Conservation (phyloP, 2,113 vertebrate genomes). For the Miniopterus natalensis region DNA sequence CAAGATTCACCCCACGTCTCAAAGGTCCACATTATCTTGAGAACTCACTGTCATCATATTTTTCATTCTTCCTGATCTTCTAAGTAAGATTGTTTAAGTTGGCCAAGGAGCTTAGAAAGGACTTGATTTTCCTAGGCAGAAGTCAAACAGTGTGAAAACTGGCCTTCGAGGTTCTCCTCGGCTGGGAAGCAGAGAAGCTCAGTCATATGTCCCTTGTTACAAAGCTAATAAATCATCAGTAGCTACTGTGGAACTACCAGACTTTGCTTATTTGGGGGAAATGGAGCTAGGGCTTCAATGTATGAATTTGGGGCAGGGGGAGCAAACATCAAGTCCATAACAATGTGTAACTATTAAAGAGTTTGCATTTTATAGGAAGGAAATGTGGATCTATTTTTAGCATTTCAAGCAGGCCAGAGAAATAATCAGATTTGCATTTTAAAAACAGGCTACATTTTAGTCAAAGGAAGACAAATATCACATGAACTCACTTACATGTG, state of each 20-base stretch:
- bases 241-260: neutral
- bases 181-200: neutral
- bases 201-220: neutral
- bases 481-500: too few species aligned
- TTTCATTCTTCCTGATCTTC: neutral
- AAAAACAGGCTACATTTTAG: neutral
- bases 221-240: neutral
- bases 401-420: neutral
- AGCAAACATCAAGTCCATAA: neutral
- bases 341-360: neutral
- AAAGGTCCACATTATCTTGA: neutral
- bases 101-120: neutral
- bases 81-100: neutral
- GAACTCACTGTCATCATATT: too few species aligned
- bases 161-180: neutral
- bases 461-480: too few species aligned
- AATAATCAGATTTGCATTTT: constrained; percentile 29
- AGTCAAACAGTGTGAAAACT: constrained; percentile 7
- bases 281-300: neutral
- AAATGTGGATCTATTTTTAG: constrained; percentile 13
- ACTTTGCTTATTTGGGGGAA: neutral
- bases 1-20: neutral
- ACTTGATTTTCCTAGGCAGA: neutral
- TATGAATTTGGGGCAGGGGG: neutral
- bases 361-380: neutral